Evolutionary conservation across 2,113 vertebrate species (phyloP), one percentile per base, ranked within the genome.

Genomic region (Ciconia maguari): DNA sequence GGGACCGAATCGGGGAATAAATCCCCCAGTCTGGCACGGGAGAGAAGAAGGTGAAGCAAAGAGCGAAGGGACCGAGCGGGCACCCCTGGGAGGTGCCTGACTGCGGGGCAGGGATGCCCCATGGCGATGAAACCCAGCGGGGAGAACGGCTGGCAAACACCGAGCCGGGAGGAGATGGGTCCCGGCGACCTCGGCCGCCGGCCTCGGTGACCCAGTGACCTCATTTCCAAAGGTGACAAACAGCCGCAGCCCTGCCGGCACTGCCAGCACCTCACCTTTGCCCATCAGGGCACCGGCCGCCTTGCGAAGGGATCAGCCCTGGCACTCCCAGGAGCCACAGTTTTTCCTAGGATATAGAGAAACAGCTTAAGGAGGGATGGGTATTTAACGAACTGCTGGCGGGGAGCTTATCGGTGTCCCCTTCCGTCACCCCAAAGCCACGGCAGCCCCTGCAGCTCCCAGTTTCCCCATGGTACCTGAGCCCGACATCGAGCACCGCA

Each of bases 401-500:
- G 2, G 48, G 41, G 42, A 84, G 54, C 78, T 69, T 48, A 11
- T n/a, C 8, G 11, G 29, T 22, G 60, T 72, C 79, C 49, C 46
- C 36, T 54, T 4, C 57, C 46, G 10, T 30, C 60, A 18, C 49
- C 58, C 58, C 62, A 38, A 65, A 48, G 6, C n/a, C 29, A 11
- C 68, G 5, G 20, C 75, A 91, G 34, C 29, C 27, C 11, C 82
- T 8, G 25, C 29, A 66, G 44, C 48, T 62, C 69, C 38, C 17
- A 0, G 2, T 26, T 24, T 38, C 76, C 61, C 30, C 3, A 0
- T 0, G 34, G 26, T 13, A 26, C 57, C 80, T 49, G 46, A 18
- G 21, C 51, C 52, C 1, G 0, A 6, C 24, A 7, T 2, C 0
- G 2, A 88, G 42, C 58, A 25, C 36, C 1, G 0, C 0, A 0